Evolutionary conservation across 92 coral and sea anemone species (phyloP).

Genomic region (Porites lobata): DNA sequence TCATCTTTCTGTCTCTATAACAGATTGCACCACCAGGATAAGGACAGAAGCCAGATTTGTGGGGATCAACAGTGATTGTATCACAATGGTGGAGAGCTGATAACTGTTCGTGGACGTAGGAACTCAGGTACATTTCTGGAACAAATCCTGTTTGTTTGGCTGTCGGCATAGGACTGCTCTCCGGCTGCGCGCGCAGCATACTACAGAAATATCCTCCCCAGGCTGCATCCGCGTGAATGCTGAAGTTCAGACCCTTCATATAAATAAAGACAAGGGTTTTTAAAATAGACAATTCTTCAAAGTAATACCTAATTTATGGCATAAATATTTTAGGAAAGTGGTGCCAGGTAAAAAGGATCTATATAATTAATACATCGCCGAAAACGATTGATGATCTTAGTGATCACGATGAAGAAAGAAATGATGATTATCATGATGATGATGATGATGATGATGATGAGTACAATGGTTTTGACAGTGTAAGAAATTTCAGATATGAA

Average conservation of each 20-base stretch:
- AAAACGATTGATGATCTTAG: too few species aligned
- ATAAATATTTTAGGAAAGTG: too few species aligned
- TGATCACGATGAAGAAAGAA: neutral
- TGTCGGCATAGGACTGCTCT: neutral
- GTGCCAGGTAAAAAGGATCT: too few species aligned
- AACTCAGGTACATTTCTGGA: slow-evolving; percentile 79
- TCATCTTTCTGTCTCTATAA: too few species aligned
- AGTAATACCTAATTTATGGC: too few species aligned
- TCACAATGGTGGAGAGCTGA: slow-evolving; percentile 76
- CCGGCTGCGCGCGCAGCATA: slow-evolving; percentile 84
- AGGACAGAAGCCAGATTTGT: too few species aligned
- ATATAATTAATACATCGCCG: too few species aligned
- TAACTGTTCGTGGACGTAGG: slow-evolving; percentile 66
- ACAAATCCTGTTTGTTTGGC: slow-evolving; percentile 57
- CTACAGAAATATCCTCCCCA: slow-evolving; percentile 98
- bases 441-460: too few species aligned
- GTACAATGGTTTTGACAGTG: too few species aligned
- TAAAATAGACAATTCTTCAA: neutral
- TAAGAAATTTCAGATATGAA: too few species aligned
- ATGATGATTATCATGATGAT: neutral
- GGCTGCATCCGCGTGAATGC: slow-evolving; percentile 85
- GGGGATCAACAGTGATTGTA: slow-evolving; percentile 92
- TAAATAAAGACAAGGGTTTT: neutral
- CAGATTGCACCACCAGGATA: too few species aligned
- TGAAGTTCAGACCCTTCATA: slow-evolving; percentile 71